These are phyloP conservation scores for Schizaphis graminum DNA, from an alignment of 2,888 invertebrate species.

Conservation along the genomic window DNA sequence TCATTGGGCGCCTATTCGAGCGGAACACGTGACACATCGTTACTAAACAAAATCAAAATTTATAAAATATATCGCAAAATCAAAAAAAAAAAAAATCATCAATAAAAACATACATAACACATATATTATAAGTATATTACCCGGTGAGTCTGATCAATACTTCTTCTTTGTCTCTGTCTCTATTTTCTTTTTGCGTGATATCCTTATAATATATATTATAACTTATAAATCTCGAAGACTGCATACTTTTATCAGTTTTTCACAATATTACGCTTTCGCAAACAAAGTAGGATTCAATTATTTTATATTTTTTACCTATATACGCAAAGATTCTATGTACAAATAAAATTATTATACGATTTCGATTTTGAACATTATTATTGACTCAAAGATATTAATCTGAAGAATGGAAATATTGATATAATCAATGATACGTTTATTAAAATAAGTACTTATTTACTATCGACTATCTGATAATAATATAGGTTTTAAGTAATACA, in stretches of 20 bases:
- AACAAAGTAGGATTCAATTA: background rate
- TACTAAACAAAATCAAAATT: slow-evolving; percentile 62
- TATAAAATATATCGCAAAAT: slow-evolving; percentile 40
- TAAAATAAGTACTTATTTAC: background rate
- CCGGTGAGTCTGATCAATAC: slow-evolving; percentile 58
- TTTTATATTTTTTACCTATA: background rate
- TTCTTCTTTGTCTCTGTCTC: slow-evolving; percentile 59
- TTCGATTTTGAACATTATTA: too few species aligned
- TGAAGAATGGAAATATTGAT: background rate
- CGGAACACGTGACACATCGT: slow-evolving; percentile 62
- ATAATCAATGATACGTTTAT: background rate
- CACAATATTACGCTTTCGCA: background rate
- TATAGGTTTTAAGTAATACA: background rate
- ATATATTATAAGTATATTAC: slow-evolving; percentile 43
- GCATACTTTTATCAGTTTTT: background rate
- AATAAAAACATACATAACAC: slow-evolving; percentile 60
- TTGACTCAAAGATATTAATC: background rate
- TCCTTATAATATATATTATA: background rate
- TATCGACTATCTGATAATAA: background rate
- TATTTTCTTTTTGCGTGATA: slow-evolving; percentile 37
- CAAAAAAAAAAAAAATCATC: slow-evolving; percentile 47
- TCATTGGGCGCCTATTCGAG: slow-evolving; percentile 66
- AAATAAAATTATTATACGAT: background rate
- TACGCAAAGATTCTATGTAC: background rate
- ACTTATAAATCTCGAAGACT: background rate